Evolutionary conservation across 2,113 vertebrate genomes (phyloP), one percentile per base, ranked within the genome.

Genomic region (Trematocara zebra): DNA sequence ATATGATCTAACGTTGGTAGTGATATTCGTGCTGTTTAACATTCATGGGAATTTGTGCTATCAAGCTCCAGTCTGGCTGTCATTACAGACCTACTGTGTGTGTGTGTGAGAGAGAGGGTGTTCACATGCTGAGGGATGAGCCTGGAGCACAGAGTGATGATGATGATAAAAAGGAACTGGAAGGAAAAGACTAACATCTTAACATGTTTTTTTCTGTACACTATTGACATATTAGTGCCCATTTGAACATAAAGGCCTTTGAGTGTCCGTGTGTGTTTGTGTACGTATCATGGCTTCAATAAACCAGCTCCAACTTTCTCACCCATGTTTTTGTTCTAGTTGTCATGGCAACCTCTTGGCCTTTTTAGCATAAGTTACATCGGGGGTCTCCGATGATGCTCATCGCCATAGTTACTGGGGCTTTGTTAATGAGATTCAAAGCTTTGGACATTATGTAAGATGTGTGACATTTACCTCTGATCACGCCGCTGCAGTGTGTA

Each of bases 291-390:
- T 3, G 5, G 51, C 64, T 79, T 74, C 35, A 80, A 86, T 31
- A 85, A 78, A 82, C 28, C 74, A 3, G 23, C 85, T 87, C 69
- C 83, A 85, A 91, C 90, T 91, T 90, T 87, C 54, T 64, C 33
- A 64, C 28, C 80, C 78, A 88, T 87, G 88, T 94, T 93, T 92
- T 81, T 56, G 67, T 44, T 37, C 51, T 82, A 56, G 95, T 95
- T 93, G 94, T 94, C 94, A 95, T 95, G 52, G 93, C 81, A 95
- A 94, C 94, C 82, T 85, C 89, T 87, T 89, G 88, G 94, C 91
- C 93, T 88, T 93, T 91, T 94, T 89, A 92, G 67, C 91, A 88
- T 80, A 89, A 92, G 86, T 94, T 92, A 61, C 87, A 72, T 49
- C 0, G 15, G 56, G 87, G 90, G 88, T 92, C 51, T 74, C 47